Evolutionary conservation across 2,113 vertebrate species (phyloP).

Genomic region (Excalfactoria chinensis): DNA sequence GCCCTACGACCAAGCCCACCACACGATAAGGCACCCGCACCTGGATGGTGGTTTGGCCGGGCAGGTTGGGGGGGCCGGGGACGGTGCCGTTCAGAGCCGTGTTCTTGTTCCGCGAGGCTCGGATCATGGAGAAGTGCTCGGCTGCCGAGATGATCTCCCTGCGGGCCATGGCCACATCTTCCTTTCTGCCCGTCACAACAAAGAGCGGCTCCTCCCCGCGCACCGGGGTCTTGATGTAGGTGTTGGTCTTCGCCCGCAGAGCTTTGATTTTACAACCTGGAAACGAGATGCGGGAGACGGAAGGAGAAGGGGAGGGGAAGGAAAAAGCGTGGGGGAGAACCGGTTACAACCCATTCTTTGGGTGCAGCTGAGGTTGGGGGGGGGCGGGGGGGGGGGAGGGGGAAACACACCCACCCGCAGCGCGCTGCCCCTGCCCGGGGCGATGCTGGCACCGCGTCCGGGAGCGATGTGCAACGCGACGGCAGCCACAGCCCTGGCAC

Average conservation of each 20-base stretch:
- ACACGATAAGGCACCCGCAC: conserved; percentile 97
- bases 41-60: conserved; percentile 96
- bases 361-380: not conserved
- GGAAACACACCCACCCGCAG: conserved; percentile 49
- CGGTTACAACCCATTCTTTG: conserved; percentile 60
- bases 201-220: conserved; percentile 98
- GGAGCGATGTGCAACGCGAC: not conserved
- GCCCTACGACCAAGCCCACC: conserved; percentile 94
- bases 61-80: conserved; percentile 92
- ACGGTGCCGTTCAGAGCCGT: conserved; percentile 85
- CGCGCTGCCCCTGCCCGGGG: conserved; percentile 18
- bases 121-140: conserved; percentile 97
- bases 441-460: conserved; percentile 18
- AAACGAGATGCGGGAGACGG: conserved; percentile 15
- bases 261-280: conserved; percentile 99
- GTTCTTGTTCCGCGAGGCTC: conserved; percentile 94
- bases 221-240: conserved; percentile 98
- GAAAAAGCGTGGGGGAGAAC: not conserved
- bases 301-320: not conserved
- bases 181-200: conserved; percentile 95
- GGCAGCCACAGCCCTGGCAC: conserved; percentile 55
- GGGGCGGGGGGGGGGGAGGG: not conserved
- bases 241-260: conserved; percentile 97
- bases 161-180: conserved; percentile 96
- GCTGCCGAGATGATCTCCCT: conserved; percentile 98